Evolutionary conservation across 2,888 invertebrate genomes (phyloP).

Genomic region (Thyatira batis): DNA sequence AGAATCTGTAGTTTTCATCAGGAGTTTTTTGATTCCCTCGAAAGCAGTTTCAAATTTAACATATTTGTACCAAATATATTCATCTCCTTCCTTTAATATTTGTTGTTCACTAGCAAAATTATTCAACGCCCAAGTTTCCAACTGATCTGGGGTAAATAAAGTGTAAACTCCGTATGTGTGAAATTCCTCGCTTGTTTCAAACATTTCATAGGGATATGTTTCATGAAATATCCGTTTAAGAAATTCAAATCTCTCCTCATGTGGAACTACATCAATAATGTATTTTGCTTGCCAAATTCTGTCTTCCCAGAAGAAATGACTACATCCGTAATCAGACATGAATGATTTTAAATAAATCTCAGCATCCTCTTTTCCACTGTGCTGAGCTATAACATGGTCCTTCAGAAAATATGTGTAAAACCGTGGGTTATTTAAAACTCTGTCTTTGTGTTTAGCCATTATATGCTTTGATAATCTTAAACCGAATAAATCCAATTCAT

Average conservation of each 20-base stretch:
- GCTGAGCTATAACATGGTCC: background rate
- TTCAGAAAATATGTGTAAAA: background rate
- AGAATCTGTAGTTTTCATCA: background rate
- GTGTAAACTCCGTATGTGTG: background rate
- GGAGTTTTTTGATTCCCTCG: background rate
- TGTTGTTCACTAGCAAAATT: background rate
- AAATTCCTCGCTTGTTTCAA: background rate
- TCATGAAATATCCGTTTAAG: background rate
- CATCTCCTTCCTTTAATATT: background rate
- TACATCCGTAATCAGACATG: background rate
- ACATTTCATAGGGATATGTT: background rate
- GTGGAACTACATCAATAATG: slow-evolving; percentile 17
- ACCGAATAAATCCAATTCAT: slow-evolving; percentile 25
- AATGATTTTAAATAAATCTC: background rate
- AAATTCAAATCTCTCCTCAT: background rate
- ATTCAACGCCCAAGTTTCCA: background rate
- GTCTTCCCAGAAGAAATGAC: background rate
- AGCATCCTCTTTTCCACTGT: background rate
- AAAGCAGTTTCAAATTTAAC: background rate
- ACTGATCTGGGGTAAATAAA: no score
- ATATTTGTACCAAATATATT: background rate
- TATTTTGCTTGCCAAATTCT: slow-evolving; percentile 14
- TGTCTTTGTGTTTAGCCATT: slow-evolving; percentile 36
- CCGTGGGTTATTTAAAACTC: background rate
- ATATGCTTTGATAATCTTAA: slow-evolving; percentile 42